These are phyloP conservation scores for Matsumyia berberina DNA, from an alignment of 2,888 invertebrate genomes.

Conservation along the genomic window DNA sequence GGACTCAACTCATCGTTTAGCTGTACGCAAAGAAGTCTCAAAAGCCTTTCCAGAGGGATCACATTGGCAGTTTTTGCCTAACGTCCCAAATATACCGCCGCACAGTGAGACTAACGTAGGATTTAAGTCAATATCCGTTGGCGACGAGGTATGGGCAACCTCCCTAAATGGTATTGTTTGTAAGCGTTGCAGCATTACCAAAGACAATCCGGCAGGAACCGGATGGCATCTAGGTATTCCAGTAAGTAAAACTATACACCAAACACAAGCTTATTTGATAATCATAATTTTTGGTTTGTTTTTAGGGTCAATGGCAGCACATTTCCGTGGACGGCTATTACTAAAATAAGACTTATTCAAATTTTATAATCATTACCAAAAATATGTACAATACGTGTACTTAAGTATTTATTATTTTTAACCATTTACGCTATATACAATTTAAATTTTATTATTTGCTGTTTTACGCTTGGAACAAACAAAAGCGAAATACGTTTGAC, in stretches of 20 bases:
- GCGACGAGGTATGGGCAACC: conserved; percentile 91
- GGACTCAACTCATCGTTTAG: conserved; percentile 89
- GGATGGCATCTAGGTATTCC: conserved; percentile 91
- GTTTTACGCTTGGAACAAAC: background rate
- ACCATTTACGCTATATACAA: background rate
- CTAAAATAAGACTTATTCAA: conserved; percentile 17
- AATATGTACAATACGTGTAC: conserved; percentile 20
- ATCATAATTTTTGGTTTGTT: conserved; percentile 74
- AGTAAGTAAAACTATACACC: conserved; percentile 77
- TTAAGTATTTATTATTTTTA: background rate
- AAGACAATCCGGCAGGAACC: conserved; percentile 89
- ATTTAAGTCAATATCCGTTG: conserved; percentile 90
- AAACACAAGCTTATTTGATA: conserved; percentile 19
- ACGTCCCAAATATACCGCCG: conserved; percentile 86
- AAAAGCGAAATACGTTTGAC: too few species aligned
- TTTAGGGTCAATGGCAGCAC: conserved; percentile 86
- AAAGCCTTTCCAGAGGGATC: conserved; percentile 92
- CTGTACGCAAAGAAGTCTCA: conserved; percentile 91
- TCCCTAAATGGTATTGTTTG: conserved; percentile 89
- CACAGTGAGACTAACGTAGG: conserved; percentile 85
- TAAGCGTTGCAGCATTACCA: conserved; percentile 90
- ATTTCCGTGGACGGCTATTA: conserved; percentile 82
- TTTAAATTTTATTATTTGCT: background rate
- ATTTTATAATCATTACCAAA: background rate
- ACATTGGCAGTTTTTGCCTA: conserved; percentile 90